phyloP scores from a whole-genome alignment of 2,113 vertebrate genomes.

The Diphyllodes magnificus region DNA sequence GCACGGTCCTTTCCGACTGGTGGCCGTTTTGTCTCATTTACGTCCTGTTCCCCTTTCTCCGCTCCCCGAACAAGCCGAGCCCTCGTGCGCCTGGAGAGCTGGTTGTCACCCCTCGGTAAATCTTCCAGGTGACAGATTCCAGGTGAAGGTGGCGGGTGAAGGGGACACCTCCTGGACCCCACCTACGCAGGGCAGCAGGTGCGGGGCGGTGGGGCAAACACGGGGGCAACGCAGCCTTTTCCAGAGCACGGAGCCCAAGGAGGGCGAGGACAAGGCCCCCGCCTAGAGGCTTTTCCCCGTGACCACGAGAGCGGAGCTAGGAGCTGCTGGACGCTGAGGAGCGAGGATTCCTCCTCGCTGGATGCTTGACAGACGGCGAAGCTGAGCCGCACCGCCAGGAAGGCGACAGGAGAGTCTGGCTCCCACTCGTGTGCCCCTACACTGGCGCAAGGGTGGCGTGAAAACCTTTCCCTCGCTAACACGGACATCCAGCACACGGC shows the following conservation, averaged over 20 bases:
- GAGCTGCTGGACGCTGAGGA: neutral
- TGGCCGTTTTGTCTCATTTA: neutral
- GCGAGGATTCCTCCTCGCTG: neutral
- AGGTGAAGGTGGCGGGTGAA: neutral
- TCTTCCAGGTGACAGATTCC: neutral
- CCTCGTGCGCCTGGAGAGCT: neutral
- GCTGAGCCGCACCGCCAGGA: neutral
- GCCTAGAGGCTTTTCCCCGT: neutral
- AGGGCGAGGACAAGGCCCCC: neutral
- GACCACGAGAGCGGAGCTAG: neutral
- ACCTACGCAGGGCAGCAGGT: neutral
- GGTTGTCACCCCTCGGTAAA: neutral
- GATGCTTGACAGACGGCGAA: neutral
- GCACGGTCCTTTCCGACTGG: neutral
- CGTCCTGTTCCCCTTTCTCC: neutral
- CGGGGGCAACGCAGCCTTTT: neutral
- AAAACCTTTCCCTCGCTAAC: neutral
- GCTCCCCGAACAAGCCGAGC: neutral
- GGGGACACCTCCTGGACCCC: neutral
- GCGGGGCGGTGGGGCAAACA: neutral
- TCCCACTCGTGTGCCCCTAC: neutral
- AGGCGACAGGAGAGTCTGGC: neutral
- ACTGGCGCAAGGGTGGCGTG: neutral
- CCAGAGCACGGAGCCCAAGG: neutral
- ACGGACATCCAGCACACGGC: neutral